Conservation (phyloP, 2,797 vertebrate genomes). For the Enteromius anoplus region DNA sequence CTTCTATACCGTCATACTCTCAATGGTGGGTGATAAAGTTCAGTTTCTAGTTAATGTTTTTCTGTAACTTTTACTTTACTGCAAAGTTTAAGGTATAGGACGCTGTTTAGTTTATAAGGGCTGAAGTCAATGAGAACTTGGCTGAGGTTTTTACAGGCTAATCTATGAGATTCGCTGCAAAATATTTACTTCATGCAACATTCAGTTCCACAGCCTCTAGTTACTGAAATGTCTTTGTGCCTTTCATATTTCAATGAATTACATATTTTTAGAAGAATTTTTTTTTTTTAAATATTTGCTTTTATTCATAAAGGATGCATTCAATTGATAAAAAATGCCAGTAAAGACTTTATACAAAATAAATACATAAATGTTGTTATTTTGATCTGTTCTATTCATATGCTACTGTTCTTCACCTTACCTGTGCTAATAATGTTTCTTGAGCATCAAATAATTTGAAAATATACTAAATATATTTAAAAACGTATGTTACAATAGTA, state of each 20-base stretch:
- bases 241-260: neutral
- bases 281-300: neutral
- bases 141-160: neutral
- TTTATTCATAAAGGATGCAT: neutral
- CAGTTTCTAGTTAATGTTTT: constrained; percentile 45
- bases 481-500: neutral
- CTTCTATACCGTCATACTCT: constrained; percentile 83
- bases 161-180: neutral
- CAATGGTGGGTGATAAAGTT: constrained; percentile 73
- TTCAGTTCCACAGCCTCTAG: neutral
- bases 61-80: neutral
- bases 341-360: neutral
- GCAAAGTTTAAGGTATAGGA: neutral
- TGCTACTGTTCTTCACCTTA: neutral
- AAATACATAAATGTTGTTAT: neutral
- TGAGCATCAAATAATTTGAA: neutral
- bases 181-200: neutral
- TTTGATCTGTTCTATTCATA: neutral
- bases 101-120: neutral
- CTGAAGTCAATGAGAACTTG: neutral
- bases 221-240: neutral
- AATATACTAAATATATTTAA: neutral
- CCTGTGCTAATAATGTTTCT: neutral
- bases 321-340: neutral
- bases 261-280: neutral